Evolutionary conservation across 37 sponge, comb jelly and placozoan genomes (phyloP), one percentile per base, ranked within the genome.

Genomic region (Bolinopsis microptera): DNA sequence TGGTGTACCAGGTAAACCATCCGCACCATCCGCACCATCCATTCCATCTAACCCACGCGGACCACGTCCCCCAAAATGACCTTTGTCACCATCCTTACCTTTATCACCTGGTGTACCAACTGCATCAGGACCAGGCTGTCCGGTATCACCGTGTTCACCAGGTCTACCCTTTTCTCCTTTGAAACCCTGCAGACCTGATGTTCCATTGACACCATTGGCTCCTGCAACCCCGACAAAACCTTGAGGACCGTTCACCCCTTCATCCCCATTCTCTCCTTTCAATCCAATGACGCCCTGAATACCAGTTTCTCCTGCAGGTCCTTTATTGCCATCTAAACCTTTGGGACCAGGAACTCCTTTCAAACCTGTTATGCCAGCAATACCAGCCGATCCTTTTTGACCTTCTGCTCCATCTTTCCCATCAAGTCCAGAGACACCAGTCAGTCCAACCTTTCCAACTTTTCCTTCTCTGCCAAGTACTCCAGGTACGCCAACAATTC

Each of bases 51-150:
- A 8, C 39, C 90, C 90, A 40, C 25, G 16, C 25, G 36, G 41
- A 38, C 90, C 90, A 28, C 13, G 8, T 30, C 23, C 5, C 2
- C 90, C 90, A 86, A 9, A 35, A 86, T 40, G 3, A 22, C 90
- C 90, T 40, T 86, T 41, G n/a, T 40, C 35, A 41, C 90, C 90
- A 22, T 23, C 61, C 13, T 40, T 2, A 0, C 90, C 90, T n/a
- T 39, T 39, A 9, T n/a, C 30, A 40, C 90, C 90, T 23, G 24
- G 61, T 40, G 61, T 35, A 39, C 90, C 90, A 36, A 33, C 61
- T n/a, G 24, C 90, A 23, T 24, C 28, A 22, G 1, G 3, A 3
- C 90, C 90, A 23, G 34, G n/a, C 0, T 39, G 48, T 39, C 90
- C 90, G 28, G 3, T 2, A 33, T 24, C 16, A 36, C 90, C 90